phyloP scores from a whole-genome alignment of 2,888 invertebrate genomes.

The Linnaemya tessellans region DNA sequence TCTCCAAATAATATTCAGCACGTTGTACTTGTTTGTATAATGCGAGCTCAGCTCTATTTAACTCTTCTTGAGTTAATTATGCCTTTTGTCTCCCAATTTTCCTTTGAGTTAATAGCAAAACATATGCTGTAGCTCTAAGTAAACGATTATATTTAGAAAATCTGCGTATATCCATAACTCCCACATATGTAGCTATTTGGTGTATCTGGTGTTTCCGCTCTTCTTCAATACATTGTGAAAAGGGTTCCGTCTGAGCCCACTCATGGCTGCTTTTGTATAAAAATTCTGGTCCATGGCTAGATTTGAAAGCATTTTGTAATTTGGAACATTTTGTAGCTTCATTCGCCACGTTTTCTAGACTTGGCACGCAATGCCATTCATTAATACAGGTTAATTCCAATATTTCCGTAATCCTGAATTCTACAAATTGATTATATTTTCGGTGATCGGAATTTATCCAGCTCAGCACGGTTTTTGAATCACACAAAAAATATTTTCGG shows the following conservation, averaged over 20 bases:
- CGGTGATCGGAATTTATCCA: neutral
- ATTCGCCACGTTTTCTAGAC: constrained; percentile 3
- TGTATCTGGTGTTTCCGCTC: neutral
- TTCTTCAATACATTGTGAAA: neutral
- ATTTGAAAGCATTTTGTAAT: neutral
- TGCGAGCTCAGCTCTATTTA: constrained; percentile 52
- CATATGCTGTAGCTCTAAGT: neutral
- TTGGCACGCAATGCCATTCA: constrained; percentile 5
- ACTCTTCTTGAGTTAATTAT: constrained; percentile 56
- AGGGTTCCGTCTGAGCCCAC: neutral
- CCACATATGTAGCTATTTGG: neutral
- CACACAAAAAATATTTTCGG: neutral
- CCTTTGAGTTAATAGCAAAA: neutral
- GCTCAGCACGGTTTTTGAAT: too few relatives aligned
- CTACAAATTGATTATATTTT: neutral
- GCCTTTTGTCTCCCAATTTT: constrained; percentile 59
- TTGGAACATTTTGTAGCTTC: constrained; percentile 5
- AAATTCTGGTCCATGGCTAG: neutral
- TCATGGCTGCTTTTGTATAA: neutral
- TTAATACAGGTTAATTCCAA: neutral
- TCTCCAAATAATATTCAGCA: neutral
- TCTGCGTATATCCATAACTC: neutral
- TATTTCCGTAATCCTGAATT: neutral
- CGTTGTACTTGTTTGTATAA: constrained; percentile 3
- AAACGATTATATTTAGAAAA: neutral